These are phyloP conservation scores for Platyrinchus mystaceus DNA, from an alignment of 2,797 vertebrate genomes.

Conservation along the genomic window DNA sequence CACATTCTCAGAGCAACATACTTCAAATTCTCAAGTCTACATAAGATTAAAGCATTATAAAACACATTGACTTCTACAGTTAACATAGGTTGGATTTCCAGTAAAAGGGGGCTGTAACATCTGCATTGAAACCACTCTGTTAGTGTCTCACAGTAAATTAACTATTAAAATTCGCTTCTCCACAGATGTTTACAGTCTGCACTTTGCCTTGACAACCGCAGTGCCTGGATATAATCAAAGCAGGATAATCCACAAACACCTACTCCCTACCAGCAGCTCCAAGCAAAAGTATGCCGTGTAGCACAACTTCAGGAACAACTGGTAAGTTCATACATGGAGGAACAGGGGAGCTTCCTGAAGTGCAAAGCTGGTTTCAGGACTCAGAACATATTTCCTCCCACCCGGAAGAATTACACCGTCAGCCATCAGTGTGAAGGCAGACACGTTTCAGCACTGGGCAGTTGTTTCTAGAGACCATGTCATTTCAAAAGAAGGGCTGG, in stretches of 20 bases:
- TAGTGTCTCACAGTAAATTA: not conserved
- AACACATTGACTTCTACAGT: not conserved
- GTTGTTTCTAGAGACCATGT: not conserved
- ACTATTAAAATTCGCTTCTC: not conserved
- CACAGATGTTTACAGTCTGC: not conserved
- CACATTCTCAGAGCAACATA: accelerated
- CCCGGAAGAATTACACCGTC: not conserved
- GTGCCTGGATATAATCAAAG: accelerated
- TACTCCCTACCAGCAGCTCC: not conserved
- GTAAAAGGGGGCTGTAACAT: accelerated
- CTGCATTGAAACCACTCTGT: not conserved
- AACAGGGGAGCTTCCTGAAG: not conserved
- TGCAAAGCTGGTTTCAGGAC: not conserved
- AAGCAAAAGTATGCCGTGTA: not conserved
- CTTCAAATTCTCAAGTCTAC: not conserved
- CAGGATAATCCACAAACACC: not conserved
- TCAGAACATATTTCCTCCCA: accelerated
- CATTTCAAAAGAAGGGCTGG: not conserved
- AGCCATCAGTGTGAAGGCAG: not conserved
- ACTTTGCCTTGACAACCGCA: accelerated
- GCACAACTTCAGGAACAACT: not conserved
- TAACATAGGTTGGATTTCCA: not conserved
- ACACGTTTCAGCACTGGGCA: accelerated
- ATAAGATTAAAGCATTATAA: not conserved
- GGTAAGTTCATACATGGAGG: not conserved